Evolutionary conservation across 2,888 invertebrate species (phyloP).

Genomic region (Dione vanillae): DNA sequence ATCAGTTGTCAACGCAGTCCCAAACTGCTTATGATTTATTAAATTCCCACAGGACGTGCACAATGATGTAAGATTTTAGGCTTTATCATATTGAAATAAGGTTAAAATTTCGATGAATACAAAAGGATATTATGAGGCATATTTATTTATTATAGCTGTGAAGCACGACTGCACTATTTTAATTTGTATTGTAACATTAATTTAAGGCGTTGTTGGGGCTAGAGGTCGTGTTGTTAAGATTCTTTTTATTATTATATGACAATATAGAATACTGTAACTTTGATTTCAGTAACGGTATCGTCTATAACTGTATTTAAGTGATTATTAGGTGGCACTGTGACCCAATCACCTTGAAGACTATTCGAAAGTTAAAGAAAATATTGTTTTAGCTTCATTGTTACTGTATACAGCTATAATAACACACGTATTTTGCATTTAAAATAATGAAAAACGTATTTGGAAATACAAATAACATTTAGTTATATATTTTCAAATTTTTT

Average conservation of each 20-base stretch:
- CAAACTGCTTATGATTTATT: slow-evolving; percentile 45
- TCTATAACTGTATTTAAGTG: too few species aligned
- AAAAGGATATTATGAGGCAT: background rate
- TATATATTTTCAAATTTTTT: too few species aligned
- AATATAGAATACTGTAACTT: background rate
- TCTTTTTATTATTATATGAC: background rate
- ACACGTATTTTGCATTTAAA: too few species aligned
- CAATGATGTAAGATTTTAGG: background rate
- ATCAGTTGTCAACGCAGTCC: slow-evolving; percentile 47
- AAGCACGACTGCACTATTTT: slow-evolving; percentile 31
- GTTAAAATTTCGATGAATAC: background rate
- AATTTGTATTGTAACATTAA: slow-evolving; percentile 30
- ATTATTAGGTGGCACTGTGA: too few species aligned
- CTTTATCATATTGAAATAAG: background rate
- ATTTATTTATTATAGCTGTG: slow-evolving; percentile 21
- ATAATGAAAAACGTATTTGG: too few species aligned
- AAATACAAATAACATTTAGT: too few species aligned
- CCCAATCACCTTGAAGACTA: too few species aligned
- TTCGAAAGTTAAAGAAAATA: too few species aligned
- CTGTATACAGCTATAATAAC: too few species aligned
- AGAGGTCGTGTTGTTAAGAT: background rate
- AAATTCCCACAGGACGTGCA: slow-evolving; percentile 31
- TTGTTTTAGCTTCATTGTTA: too few species aligned
- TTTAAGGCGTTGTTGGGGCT: slow-evolving; percentile 26
- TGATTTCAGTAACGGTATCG: background rate